Evolutionary conservation across 1,140 invertebrate genomes (phyloP).

Genomic region (Ceratitis capitata): DNA sequence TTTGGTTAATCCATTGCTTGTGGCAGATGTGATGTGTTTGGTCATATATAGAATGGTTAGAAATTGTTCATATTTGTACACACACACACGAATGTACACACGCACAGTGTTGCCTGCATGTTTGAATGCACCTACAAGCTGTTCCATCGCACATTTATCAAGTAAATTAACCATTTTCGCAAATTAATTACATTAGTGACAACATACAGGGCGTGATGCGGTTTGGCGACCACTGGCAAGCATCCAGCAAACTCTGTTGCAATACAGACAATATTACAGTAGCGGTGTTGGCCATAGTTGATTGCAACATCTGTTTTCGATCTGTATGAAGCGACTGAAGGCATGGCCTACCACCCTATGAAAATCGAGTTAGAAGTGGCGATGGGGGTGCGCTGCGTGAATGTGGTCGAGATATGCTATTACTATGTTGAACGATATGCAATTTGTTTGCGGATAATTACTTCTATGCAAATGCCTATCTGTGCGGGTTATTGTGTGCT

Average conservation of each 20-base stretch:
- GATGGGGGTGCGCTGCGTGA: background rate
- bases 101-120: background rate
- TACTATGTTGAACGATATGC: background rate
- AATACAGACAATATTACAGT: background rate
- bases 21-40: background rate
- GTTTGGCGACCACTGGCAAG: constrained; percentile 8
- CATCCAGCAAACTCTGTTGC: background rate
- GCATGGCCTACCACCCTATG: background rate
- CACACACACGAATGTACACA: background rate
- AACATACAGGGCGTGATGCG: constrained; percentile 18
- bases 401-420: background rate
- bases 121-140: background rate
- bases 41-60: background rate
- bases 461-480: background rate
- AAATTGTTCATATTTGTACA: background rate
- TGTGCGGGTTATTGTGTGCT: background rate
- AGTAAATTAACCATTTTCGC: constrained; percentile 39
- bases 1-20: background rate
- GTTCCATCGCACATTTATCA: constrained; percentile 10
- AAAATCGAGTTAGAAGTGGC: background rate
- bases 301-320: background rate
- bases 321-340: background rate
- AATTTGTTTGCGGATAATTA: constrained; percentile 27
- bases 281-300: background rate
- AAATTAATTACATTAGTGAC: constrained; percentile 40